Base-by-base conservation (phyloP, 2,113 vertebrate species). In the Caretta caretta region DNA sequence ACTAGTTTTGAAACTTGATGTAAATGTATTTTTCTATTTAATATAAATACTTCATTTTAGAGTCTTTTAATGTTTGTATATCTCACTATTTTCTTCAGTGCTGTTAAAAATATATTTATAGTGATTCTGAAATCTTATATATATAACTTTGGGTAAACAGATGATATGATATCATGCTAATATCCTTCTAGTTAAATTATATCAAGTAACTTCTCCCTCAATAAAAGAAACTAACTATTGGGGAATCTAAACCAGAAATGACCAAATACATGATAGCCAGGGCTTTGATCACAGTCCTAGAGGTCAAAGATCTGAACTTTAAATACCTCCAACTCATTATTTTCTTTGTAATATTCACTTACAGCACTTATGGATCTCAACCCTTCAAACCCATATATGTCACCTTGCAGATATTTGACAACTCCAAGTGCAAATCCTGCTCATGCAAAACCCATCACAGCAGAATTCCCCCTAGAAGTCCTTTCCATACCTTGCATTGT, bases 271-370 rank as follows among this genome's bases (percentile, higher is more conserved):
- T 96, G 95, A 92, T 88, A 92, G 85, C 90, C 87, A 75, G 96
- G 96, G 96, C 96, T 96, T 97, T 93, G 94, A 88, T 95, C 96
- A 91, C 97, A 65, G 89, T 92, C 83, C 57, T 95, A 31, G 29
- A 51, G 94, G 92, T 92, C 87, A 96, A 95, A 95, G 96, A 95
- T 96, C 94, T 95, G 85, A 97, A 97, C 97, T 96, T 97, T 96
- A 97, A 97, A 96, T 93, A 91, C 85, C 94, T 95, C 81, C 81
- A 94, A 95, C 95, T 95, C 53, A 0, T 95, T 97, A 93, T 96
- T 97, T 97, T 94, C 95, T 92, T 91, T 96, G 94, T 89, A 97
- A 54, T 54, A 81, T 84, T 90, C 3, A 0, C 92, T 95, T 31
- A n/a, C 95, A 88, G 80, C 62, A 42, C 42, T 42, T 95, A 87